phyloP scores from a whole-genome alignment of 2,797 vertebrate species.

The Vespertilio murinus region DNA sequence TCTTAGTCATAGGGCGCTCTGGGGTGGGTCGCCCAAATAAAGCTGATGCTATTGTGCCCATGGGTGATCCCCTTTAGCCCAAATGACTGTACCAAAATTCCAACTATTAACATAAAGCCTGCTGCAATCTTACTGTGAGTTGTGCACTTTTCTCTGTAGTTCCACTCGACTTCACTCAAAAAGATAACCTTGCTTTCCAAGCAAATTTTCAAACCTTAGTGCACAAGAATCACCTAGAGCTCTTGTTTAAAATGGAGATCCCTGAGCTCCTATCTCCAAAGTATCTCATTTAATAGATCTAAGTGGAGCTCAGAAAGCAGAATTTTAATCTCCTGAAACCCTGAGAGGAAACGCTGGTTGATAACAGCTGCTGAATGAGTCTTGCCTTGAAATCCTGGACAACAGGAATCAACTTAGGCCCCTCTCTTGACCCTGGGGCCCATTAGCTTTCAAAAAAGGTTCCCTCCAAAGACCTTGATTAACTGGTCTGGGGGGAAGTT shows the following conservation, averaged over 20 bases:
- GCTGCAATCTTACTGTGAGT: neutral
- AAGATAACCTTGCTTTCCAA: slow-evolving; percentile 37
- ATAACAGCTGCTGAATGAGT: neutral
- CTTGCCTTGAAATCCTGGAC: neutral
- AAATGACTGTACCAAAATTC: neutral
- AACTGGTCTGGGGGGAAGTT: neutral
- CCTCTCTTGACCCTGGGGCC: neutral
- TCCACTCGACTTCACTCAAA: neutral
- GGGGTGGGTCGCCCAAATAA: neutral
- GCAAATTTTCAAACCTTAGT: neutral
- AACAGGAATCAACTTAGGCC: neutral
- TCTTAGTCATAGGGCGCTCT: neutral
- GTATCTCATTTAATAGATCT: slow-evolving; percentile 5
- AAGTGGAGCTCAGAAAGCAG: neutral
- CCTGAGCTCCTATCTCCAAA: neutral
- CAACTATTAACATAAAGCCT: neutral
- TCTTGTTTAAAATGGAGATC: slow-evolving; percentile 2
- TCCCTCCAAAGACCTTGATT: neutral
- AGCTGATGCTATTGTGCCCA: neutral
- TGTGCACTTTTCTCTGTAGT: neutral
- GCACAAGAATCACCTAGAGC: neutral
- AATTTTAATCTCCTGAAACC: neutral
- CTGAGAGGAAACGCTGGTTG: neutral
- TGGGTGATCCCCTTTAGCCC: neutral
- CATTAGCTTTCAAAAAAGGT: neutral